Conservation (phyloP, 2,797 vertebrate genomes). For the Phyllotis vaccarum region DNA sequence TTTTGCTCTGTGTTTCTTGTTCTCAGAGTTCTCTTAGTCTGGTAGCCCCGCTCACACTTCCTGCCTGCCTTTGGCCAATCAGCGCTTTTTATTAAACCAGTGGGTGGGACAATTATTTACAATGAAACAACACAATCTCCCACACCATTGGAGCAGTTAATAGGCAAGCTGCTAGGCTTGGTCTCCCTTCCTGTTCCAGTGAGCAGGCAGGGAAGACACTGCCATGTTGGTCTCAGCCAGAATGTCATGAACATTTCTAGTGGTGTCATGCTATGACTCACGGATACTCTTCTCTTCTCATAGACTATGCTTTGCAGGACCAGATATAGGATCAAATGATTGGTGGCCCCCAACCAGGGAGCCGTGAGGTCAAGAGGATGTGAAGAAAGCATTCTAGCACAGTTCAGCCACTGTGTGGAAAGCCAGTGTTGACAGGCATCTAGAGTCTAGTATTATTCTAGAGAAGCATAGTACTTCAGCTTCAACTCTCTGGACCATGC, state of each 20-base stretch:
- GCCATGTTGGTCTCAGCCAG: background rate
- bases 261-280: background rate
- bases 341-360: background rate
- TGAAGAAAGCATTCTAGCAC: background rate
- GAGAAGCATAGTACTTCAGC: background rate
- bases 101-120: too few species aligned
- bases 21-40: too few species aligned
- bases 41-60: too few species aligned
- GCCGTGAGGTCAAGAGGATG: rapidly evolving
- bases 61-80: too few species aligned
- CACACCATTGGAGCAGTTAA: too few species aligned
- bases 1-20: too few species aligned
- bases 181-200: background rate
- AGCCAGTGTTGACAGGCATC: rapidly evolving
- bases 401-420: rapidly evolving
- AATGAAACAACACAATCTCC: too few species aligned
- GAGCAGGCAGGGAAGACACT: background rate
- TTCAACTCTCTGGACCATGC: rapidly evolving
- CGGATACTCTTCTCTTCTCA: background rate
- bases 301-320: background rate
- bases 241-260: background rate
- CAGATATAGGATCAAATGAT: background rate
- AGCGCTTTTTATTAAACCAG: too few species aligned
- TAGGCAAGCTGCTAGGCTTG: rapidly evolving
- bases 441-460: rapidly evolving